Base-by-base conservation (phyloP, 2,888 invertebrate genomes). In the Luffia ferchaultella region DNA sequence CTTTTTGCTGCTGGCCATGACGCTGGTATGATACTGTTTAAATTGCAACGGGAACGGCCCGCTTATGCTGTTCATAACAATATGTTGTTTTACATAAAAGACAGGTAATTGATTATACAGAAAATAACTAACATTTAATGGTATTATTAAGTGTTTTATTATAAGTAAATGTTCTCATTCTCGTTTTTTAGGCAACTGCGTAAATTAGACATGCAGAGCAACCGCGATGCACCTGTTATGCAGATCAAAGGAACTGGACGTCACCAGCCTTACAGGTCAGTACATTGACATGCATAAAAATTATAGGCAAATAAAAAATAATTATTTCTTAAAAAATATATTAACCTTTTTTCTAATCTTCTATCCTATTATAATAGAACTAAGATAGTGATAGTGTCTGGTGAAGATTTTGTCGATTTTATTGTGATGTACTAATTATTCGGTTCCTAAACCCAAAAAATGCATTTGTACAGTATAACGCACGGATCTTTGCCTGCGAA, bases 1-100 rank as follows among this genome's bases (percentile, higher is more conserved):
- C 79, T 99, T 47, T 99, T 99, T 80, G 99, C 98, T 17, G 99
- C 98, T n/a, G 98, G 99, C 0, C 99, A 99, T 74, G 99, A 99
- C 83, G 92, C 93, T 42, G 99, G 98, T 58, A 94, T 96, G 95
- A 89, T 96, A n/a, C 90, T 96, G 50, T 96, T 95, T 80, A 90
- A 93, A 76, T 77, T 98, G 64, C 97, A 98, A 68, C 86, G 98
- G 48, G 99, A 99, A 76, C 86, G 99, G 20, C 99, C 99, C 0
- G 97, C 98, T 0, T 97, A 95, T 68, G 95, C 97, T 2, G 92
- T 97, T 0, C 93, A 96, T 65, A 95, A 94, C 50, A 98, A 98
- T 70, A 83, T 94, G 57, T 86, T 98, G 42, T 98, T 95, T 73
- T 99, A 99, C 64, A 94, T 98, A 1, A 99, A 99, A 72, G 98